Percentiles rank a stretch among this genome's conserved stretches.
phyloP scores from a whole-genome alignment of 2,113 vertebrate species.

The Seriola quinqueradiata region DNA sequence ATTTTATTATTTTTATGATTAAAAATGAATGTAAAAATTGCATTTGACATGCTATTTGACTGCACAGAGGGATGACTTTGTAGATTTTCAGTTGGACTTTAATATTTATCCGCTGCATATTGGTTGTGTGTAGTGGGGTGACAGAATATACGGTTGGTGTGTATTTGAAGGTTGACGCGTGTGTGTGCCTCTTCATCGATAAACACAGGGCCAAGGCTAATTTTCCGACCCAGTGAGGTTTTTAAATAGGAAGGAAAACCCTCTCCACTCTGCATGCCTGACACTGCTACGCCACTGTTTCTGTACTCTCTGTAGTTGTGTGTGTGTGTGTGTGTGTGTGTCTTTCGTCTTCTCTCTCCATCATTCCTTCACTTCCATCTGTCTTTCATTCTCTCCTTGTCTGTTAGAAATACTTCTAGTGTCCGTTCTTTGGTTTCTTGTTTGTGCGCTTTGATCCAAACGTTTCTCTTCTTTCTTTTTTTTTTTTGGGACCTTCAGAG shows the following conservation, averaged over 20 bases:
- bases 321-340: conserved; percentile 17
- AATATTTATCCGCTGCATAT: background rate
- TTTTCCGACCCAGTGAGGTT: conserved; percentile 79
- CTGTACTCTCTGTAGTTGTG: background rate
- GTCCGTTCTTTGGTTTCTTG: conserved; percentile 48
- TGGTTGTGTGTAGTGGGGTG: background rate
- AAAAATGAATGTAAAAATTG: no score
- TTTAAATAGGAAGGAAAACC: conserved; percentile 61
- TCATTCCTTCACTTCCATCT: conserved; percentile 58
- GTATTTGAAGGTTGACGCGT: background rate
- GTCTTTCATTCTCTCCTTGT: conserved; percentile 60
- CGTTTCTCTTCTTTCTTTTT: conserved; percentile 33
- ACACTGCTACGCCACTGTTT: conserved; percentile 24
- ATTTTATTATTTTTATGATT: no score
- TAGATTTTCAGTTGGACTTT: background rate
- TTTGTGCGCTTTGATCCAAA: conserved; percentile 49
- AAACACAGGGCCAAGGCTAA: conserved; percentile 71
- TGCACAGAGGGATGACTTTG: background rate
- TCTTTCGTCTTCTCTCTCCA: conserved; percentile 49
- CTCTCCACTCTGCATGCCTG: conserved; percentile 38
- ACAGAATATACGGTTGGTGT: background rate
- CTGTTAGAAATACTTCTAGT: conserved; percentile 33
- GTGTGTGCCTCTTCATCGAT: conserved; percentile 65
- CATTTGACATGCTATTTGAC: background rate
- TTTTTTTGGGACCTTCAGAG: conserved; percentile 27